A percentile compares a stretch with the other conserved stretches of the same genome.
Evolutionary conservation across 2,797 vertebrate genomes (phyloP).

Genomic region (Crypturellus tataupa): DNA sequence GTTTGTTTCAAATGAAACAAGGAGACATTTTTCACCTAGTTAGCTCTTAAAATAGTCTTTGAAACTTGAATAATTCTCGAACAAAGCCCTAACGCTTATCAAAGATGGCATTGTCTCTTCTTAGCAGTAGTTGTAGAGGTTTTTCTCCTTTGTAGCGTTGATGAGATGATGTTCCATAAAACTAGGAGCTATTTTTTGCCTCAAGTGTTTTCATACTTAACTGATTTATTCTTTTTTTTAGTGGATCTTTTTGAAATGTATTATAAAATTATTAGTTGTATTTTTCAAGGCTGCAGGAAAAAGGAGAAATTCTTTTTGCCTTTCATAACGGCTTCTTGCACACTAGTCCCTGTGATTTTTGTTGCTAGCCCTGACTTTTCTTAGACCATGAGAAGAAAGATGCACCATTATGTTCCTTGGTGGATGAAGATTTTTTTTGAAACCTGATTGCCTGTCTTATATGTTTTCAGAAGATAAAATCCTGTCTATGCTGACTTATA

Average conservation of each 20-base stretch:
- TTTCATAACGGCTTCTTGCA: not conserved
- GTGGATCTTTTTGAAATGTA: not conserved
- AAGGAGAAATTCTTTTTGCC: not conserved
- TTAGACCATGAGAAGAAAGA: not conserved
- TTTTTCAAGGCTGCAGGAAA: not conserved
- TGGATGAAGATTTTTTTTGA: not conserved
- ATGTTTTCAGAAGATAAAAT: conserved; percentile 39
- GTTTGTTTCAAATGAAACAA: not conserved
- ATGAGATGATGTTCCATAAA: not conserved
- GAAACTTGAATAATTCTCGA: not conserved
- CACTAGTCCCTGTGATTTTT: not conserved
- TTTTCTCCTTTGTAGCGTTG: not conserved
- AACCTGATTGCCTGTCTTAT: not conserved
- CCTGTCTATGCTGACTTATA: not conserved
- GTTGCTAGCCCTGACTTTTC: not conserved
- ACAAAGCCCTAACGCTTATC: not conserved
- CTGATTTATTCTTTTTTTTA: not conserved
- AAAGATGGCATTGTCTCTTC: not conserved
- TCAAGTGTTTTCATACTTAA: not conserved
- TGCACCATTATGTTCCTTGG: not conserved
- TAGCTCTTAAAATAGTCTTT: not conserved
- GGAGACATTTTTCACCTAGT: fast-evolving
- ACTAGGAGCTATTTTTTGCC: fast-evolving
- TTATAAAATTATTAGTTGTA: not conserved
- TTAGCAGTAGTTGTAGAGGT: not conserved